Evolutionary conservation across 2,888 invertebrate species (phyloP).

Genomic region (Dolichopus griseipennis): DNA sequence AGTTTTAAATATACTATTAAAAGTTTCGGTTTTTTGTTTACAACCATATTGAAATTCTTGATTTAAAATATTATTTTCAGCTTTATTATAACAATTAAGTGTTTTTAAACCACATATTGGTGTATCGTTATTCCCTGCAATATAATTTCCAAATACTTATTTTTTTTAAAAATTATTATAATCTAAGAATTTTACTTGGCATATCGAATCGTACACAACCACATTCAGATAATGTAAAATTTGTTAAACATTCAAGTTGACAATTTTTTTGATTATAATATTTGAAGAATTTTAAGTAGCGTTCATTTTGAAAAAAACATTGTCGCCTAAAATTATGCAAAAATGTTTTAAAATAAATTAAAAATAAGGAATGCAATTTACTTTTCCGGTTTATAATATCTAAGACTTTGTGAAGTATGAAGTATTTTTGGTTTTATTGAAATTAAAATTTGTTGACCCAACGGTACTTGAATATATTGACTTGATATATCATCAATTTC

Average conservation of each 20-base stretch:
- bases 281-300: constrained; percentile 50
- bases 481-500: constrained; percentile 58
- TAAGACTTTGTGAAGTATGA: constrained; percentile 49
- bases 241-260: constrained; percentile 56
- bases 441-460: constrained; percentile 59
- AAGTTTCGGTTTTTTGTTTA: constrained; percentile 20
- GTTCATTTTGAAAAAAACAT: constrained; percentile 54
- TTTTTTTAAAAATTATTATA: background rate
- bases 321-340: constrained; percentile 40
- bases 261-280: constrained; percentile 59
- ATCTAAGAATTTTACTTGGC: constrained; percentile 37
- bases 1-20: constrained; percentile 18
- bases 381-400: constrained; percentile 48
- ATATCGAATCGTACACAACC: constrained; percentile 57
- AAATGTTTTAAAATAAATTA: no score
- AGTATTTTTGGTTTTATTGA: constrained; percentile 50
- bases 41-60: constrained; percentile 35
- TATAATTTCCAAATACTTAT: no score
- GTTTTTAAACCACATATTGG: constrained; percentile 15
- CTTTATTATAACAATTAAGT: constrained; percentile 9
- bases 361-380: background rate
- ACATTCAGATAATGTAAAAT: constrained; percentile 50
- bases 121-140: constrained; percentile 23
- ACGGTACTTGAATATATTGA: constrained; percentile 58
- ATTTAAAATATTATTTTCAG: constrained; percentile 5